Evolutionary conservation across 2,888 invertebrate genomes (phyloP).

Genomic region (Pyrrhosoma nymphula): DNA sequence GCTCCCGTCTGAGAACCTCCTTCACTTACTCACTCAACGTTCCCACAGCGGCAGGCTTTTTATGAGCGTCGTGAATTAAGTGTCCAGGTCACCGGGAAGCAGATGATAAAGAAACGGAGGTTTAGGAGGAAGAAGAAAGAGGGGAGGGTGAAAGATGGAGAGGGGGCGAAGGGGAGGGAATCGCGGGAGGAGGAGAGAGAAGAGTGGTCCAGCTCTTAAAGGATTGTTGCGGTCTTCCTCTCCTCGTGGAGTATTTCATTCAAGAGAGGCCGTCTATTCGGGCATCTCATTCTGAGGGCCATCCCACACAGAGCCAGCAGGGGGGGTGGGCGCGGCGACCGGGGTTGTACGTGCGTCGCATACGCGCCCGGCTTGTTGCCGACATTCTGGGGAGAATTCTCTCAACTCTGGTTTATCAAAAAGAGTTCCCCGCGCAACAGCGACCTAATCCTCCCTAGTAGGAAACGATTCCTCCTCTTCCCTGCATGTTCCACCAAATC

Average conservation of each 20-base stretch:
- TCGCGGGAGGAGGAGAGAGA: background rate
- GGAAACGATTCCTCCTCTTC: no score
- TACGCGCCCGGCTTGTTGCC: conserved; percentile 55
- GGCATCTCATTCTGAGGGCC: conserved; percentile 56
- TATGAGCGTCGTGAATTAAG: conserved; percentile 47
- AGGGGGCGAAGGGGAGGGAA: background rate
- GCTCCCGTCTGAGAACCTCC: background rate
- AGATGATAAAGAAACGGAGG: background rate
- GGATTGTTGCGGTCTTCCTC: background rate
- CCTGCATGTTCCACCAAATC: no score
- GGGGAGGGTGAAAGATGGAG: background rate
- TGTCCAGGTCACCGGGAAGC: background rate
- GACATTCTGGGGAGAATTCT: conserved; percentile 30
- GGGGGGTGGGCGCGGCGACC: background rate
- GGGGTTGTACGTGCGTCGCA: conserved; percentile 33
- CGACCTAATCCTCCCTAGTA: no score
- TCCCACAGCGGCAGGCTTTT: conserved; percentile 43
- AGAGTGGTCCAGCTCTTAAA: background rate
- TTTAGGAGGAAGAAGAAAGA: background rate
- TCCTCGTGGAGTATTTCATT: conserved; percentile 46
- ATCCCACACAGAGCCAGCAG: conserved; percentile 19
- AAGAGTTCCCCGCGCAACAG: no score
- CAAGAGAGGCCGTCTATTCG: background rate
- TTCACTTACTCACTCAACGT: background rate
- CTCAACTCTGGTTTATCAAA: background rate